Conservation (phyloP, 1,140 invertebrate species). For the Fragariocoptes setiger region DNA sequence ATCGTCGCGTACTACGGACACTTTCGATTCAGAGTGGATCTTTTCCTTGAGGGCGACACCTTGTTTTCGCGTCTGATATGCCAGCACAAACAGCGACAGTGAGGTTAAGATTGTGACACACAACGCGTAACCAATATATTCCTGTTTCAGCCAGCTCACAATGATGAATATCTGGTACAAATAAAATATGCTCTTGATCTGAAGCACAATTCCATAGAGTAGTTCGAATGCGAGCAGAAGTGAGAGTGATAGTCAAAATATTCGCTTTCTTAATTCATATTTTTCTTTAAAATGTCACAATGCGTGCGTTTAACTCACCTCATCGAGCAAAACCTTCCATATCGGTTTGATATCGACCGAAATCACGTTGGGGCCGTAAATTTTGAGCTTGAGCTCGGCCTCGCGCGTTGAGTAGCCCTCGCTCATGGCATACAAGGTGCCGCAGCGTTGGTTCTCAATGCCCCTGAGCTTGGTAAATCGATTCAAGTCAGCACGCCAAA, state of each 20-base stretch:
- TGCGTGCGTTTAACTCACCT: slow-evolving; percentile 12
- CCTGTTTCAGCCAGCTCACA: slow-evolving; percentile 16
- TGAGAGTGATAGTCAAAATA: too few relatives aligned
- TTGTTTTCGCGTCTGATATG: slow-evolving; percentile 16
- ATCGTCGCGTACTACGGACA: slow-evolving; percentile 12
- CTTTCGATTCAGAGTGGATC: slow-evolving; percentile 11
- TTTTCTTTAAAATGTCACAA: slow-evolving; percentile 2
- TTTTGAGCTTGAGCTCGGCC: slow-evolving; percentile 7
- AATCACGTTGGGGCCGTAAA: slow-evolving; percentile 14
- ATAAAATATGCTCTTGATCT: slow-evolving; percentile 18
- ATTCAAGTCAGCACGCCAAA: slow-evolving; percentile 14
- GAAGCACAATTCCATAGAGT: slow-evolving; percentile 8
- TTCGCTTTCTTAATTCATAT: neutral
- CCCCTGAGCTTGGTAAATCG: slow-evolving; percentile 13
- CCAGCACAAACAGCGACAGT: slow-evolving; percentile 15
- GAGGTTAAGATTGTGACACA: slow-evolving; percentile 16
- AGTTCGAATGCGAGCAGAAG: too few relatives aligned
- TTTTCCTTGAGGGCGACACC: slow-evolving; percentile 10
- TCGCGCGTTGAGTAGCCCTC: slow-evolving; percentile 11
- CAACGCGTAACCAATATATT: slow-evolving; percentile 15
- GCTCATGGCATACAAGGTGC: slow-evolving; percentile 9
- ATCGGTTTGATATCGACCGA: slow-evolving; percentile 14
- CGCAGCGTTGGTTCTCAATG: slow-evolving; percentile 11
- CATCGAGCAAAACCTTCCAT: slow-evolving; percentile 12
- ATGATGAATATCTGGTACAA: slow-evolving; percentile 19